Evolutionary conservation across 2,888 invertebrate genomes (phyloP), one percentile per base, ranked within the genome.

Genomic region (Lycophotia porphyrea): DNA sequence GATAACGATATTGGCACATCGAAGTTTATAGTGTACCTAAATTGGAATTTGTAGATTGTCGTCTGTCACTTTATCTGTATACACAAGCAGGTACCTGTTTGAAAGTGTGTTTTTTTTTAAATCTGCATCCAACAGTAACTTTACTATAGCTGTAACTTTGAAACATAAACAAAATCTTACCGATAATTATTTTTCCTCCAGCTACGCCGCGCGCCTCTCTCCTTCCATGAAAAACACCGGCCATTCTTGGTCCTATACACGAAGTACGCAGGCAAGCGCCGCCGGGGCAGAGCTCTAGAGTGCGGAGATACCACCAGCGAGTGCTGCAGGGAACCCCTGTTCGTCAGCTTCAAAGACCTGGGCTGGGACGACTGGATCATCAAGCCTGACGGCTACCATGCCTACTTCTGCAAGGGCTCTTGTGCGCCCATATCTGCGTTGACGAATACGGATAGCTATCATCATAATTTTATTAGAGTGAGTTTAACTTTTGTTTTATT

Each of bases 301-400:
- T 98, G 98, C 90, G 96, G 97, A 0, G 97, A 97, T 44, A 88
- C 87, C 71, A 94, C 97, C 82, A 98, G 97, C 52, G 98, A 98
- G 88, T 99, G 98, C 92, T 99, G 99, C 91, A 95, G 98, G 24
- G 98, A 98, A 91, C 97, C 98, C 58, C 96, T 99, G 1, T 98
- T 98, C 90, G 98, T 99, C 80, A 98, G 98, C 83, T 99, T 99
- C 91, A 97, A 97, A 79, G 98, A 98, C 61, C 97, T 99, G 73
- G 98, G 98, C 66, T 99, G 99, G 99, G 97, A 97, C 87, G 98
- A 98, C 92, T 99, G 98, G 98, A 98, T 99, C 78, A 97, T 99
- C 82, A 97, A 97, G 84, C 99, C 99, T 0, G 96, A 97, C 24
- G 98, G 98, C 1, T 99, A 98, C 93, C 97, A 98, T 89, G 98